Evolutionary conservation across 2,888 invertebrate genomes (phyloP).

Genomic region (Psococerastis gibbosa): DNA sequence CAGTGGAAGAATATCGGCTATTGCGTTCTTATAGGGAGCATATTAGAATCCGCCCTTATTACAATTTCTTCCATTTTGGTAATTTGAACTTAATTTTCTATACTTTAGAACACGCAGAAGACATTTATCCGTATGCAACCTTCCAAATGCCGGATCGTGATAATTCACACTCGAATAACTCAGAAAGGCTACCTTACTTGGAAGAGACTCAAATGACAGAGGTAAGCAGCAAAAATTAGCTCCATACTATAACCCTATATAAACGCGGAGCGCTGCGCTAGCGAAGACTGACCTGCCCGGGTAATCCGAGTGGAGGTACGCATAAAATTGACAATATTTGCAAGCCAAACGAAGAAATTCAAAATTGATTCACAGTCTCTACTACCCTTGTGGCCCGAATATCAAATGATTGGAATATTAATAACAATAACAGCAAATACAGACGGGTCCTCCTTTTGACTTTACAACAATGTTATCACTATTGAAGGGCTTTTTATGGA

Average conservation of each 20-base stretch:
- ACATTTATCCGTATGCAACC: conserved; percentile 40
- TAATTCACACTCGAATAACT: conserved; percentile 32
- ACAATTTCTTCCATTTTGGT: neutral
- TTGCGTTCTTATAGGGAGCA: neutral
- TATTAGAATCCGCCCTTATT: neutral
- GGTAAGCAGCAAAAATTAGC: too few relatives aligned
- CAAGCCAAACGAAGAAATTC: too few relatives aligned
- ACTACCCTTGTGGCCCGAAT: too few relatives aligned
- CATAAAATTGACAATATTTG: too few relatives aligned
- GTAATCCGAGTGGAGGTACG: neutral
- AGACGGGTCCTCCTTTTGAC: too few relatives aligned
- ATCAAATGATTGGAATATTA: too few relatives aligned
- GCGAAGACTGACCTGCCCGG: neutral
- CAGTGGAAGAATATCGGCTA: neutral
- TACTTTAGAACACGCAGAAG: conserved; percentile 33
- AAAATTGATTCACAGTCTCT: too few relatives aligned
- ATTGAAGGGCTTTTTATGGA: too few relatives aligned
- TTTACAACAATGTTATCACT: too few relatives aligned
- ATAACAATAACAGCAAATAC: too few relatives aligned
- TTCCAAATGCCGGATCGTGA: conserved; percentile 37
- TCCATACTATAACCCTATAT: too few relatives aligned
- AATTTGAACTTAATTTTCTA: neutral
- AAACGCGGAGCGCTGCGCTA: too few relatives aligned
- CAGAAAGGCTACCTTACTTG: conserved; percentile 25
- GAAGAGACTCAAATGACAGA: conserved; percentile 25